phyloP scores from a whole-genome alignment of 1,140 invertebrate species.

The Patella vulgata region DNA sequence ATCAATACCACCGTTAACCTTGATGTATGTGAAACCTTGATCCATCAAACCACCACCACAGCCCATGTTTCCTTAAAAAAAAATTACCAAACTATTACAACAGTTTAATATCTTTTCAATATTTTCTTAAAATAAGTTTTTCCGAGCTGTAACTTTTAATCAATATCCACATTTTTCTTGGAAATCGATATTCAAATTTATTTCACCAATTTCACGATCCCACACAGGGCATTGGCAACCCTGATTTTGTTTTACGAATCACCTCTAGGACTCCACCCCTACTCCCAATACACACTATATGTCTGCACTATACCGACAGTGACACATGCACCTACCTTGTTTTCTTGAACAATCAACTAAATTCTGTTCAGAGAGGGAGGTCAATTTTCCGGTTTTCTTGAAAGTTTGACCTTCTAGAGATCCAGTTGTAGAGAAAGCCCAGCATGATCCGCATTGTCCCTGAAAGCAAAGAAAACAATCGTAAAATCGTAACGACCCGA shows the following conservation, averaged over 20 bases:
- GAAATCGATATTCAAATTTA: too few species aligned
- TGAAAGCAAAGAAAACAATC: constrained; percentile 22
- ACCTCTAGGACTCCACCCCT: too few species aligned
- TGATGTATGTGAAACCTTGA: constrained; percentile 67
- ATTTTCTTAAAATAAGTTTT: too few species aligned
- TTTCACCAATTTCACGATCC: too few species aligned
- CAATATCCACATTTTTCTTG: too few species aligned
- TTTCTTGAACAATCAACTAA: constrained; percentile 89
- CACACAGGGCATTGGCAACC: too few species aligned
- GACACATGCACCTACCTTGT: constrained; percentile 66
- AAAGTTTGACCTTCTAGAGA: constrained; percentile 96
- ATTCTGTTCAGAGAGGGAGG: constrained; percentile 97
- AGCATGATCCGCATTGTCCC: constrained; percentile 90
- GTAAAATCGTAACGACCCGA: too few species aligned
- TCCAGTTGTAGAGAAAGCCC: constrained; percentile 93
- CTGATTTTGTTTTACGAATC: too few species aligned
- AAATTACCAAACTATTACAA: neutral
- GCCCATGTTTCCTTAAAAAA: constrained; percentile 49
- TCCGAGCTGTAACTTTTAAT: too few species aligned
- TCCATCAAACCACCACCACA: constrained; percentile 65
- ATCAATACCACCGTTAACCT: constrained; percentile 85
- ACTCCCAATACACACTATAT: too few species aligned
- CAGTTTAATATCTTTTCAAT: too few species aligned
- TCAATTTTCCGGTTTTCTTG: constrained; percentile 82
- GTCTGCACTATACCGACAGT: too few species aligned